Evolutionary conservation across 2,797 vertebrate genomes (phyloP).

Genomic region (Spizella passerina): DNA sequence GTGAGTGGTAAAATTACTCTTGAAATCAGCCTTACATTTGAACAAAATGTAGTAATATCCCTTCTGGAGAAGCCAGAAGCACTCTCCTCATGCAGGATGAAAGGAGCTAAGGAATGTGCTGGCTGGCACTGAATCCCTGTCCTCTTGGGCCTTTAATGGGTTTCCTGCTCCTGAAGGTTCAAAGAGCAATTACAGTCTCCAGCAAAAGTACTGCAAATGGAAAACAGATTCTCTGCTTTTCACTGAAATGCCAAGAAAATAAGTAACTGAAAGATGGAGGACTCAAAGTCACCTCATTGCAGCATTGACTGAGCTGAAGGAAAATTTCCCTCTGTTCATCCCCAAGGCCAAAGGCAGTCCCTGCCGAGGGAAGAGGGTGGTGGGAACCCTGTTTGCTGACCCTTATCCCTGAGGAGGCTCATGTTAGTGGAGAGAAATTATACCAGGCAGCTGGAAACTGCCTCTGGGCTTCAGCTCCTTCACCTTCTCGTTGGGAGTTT

Average conservation of each 20-base stretch:
- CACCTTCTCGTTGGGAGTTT: not conserved
- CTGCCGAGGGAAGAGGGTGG: not conserved
- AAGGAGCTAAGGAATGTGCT: conserved; percentile 72
- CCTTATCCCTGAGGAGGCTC: not conserved
- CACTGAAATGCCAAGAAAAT: conserved; percentile 42
- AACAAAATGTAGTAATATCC: conserved; percentile 19
- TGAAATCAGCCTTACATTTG: conserved; percentile 35
- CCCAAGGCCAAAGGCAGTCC: not conserved
- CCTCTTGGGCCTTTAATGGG: conserved; percentile 72
- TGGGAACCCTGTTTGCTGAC: not conserved
- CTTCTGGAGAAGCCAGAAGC: conserved; percentile 31
- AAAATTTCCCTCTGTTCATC: not conserved
- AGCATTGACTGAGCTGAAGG: not conserved
- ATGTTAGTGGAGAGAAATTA: not conserved
- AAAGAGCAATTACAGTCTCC: conserved; percentile 76
- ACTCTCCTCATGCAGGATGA: conserved; percentile 62
- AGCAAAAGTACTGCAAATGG: conserved; percentile 77
- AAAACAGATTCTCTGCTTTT: conserved; percentile 74
- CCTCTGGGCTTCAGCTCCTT: not conserved
- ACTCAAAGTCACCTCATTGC: not conserved
- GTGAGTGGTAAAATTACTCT: conserved; percentile 30
- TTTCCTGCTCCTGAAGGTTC: conserved; percentile 76
- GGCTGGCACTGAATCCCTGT: conserved; percentile 59
- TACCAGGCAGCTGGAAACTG: not conserved
- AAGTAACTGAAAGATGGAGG: conserved; percentile 62